Conservation (phyloP, 2,797 vertebrate species). For the Gorsachius magnificus region DNA sequence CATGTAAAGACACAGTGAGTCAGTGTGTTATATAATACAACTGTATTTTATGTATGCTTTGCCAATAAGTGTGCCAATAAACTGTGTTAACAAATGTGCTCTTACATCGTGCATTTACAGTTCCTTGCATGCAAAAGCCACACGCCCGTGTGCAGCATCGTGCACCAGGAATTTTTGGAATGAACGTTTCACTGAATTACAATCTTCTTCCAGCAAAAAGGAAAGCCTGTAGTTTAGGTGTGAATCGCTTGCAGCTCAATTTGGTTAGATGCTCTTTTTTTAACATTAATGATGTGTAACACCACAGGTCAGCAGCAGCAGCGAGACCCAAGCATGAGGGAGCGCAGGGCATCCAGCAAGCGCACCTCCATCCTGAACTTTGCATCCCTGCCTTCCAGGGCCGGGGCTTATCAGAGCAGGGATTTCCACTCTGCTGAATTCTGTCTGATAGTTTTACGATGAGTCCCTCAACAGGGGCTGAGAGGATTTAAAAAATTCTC, state of each 20-base stretch:
- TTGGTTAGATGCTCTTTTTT: neutral
- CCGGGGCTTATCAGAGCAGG: neutral
- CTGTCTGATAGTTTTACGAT: neutral
- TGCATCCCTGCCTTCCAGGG: neutral
- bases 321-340: neutral
- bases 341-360: neutral
- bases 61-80: slow-evolving; percentile 99
- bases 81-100: slow-evolving; percentile 87
- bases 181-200: neutral
- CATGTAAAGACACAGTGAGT: slow-evolving; percentile 95
- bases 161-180: neutral
- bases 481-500: neutral
- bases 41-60: slow-evolving; percentile 99
- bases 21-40: slow-evolving; percentile 93
- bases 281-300: neutral
- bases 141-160: neutral
- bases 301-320: neutral
- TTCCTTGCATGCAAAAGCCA: neutral
- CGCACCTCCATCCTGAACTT: neutral
- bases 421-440: slow-evolving; percentile 14
- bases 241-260: neutral
- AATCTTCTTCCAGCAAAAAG: neutral
- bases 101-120: neutral
- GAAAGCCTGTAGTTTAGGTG: neutral
- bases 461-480: neutral